Conservation (phyloP, 2,797 vertebrate genomes). For the Enteromius viviparus region DNA sequence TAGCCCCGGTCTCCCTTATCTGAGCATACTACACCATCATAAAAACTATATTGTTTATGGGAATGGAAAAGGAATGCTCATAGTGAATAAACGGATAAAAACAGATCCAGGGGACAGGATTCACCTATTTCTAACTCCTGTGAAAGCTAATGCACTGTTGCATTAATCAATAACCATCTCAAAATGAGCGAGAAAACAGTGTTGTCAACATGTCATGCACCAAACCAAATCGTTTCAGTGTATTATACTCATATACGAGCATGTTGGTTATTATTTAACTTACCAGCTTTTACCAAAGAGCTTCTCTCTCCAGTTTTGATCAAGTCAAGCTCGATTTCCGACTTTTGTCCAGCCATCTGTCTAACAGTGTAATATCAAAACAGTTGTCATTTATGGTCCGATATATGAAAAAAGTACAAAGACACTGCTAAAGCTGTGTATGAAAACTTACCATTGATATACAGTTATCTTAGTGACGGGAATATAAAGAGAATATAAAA, state of each 20-base stretch:
- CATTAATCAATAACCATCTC: constrained; percentile 26
- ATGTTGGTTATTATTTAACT: constrained; percentile 50
- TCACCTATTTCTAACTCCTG: constrained; percentile 14
- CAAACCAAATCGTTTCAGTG: constrained; percentile 3
- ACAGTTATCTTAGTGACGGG: neutral
- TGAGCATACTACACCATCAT: neutral
- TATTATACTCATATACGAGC: neutral
- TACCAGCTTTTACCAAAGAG: constrained; percentile 75
- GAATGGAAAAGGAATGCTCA: neutral
- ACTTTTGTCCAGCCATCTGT: constrained; percentile 75
- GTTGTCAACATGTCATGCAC: constrained; percentile 12
- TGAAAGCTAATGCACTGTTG: constrained; percentile 16
- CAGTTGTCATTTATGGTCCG: neutral
- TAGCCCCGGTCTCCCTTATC: neutral
- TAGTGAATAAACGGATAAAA: neutral
- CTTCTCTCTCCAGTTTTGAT: constrained; percentile 79
- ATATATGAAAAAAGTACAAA: neutral
- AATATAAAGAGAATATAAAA: constrained; percentile 1
- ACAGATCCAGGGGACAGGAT: constrained; percentile 12
- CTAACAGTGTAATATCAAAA: constrained; percentile 40
- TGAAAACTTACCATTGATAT: constrained; percentile 35
- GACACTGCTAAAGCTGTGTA: constrained; percentile 4
- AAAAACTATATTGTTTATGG: neutral
- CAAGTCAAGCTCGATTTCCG: constrained; percentile 76
- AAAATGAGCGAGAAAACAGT: constrained; percentile 27